Evolutionary conservation across 2,888 invertebrate species (phyloP), one percentile per base, ranked within the genome.

Genomic region (Drosophila mercatorum): DNA sequence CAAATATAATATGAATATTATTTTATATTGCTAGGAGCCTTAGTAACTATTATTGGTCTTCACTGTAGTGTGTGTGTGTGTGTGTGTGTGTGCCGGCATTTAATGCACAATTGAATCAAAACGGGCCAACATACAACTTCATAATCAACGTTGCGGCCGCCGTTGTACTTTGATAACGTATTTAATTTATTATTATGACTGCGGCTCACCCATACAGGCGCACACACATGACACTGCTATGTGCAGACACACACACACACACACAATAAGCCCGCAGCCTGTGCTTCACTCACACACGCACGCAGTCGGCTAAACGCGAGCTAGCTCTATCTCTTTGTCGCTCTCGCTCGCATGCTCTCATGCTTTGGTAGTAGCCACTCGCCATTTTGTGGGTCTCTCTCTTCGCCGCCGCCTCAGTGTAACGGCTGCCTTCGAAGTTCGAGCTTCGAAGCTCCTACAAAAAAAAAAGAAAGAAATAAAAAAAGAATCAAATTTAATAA

Each of bases 391-490:
- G 60, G 22, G 51, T 38, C 47, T 67, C 77, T 78, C 77, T 75
- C 62, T 61, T 61, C 49, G 64, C 46, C 55, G 41, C 51, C 67
- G 66, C 44, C 58, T 75, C 77, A 78, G 77, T 78, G 68, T 75
- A 80, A 75, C 80, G 80, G 77, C 80, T 78, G 76, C 80, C 77
- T 78, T 71, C 72, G 80, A 75, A 80, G 80, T 78, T 78, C 75
- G 51, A 75, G 67, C 77, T 78, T 78, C 80, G 76, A 65, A 75
- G 77, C 77, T 80, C 71, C 59, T 63, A 51, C 51, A 63, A 69
- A 60, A 51, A 34, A 36, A 40, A 38, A 49, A 60, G 28, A 49
- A 22, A 41, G 28, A 41, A 40, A 55, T 22, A 40, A 62, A 44
- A 36, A n/a, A 43, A 6, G 10, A 31, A 14, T 10, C 8, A 31